phyloP scores from a whole-genome alignment of 2,888 invertebrate genomes.

The Lingula anatina region DNA sequence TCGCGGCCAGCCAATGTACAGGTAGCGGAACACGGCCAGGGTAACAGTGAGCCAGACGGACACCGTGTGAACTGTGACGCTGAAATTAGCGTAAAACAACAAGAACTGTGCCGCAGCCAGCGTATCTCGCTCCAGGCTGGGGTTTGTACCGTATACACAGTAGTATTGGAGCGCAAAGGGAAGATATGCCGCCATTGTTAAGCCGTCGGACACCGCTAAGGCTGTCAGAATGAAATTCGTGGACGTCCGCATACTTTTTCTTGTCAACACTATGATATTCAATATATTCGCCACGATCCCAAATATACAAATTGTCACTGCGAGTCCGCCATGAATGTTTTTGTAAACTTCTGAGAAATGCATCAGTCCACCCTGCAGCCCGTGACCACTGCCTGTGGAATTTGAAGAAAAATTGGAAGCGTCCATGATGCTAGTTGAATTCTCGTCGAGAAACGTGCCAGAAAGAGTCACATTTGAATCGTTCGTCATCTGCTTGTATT shows the following conservation, averaged over 20 bases:
- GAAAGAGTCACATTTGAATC: no score
- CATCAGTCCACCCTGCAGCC: no score
- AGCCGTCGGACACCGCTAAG: conserved; percentile 81
- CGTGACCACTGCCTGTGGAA: no score
- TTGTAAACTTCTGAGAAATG: no score
- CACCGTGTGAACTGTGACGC: conserved; percentile 82
- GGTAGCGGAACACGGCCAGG: conserved; percentile 86
- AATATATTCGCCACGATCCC: conserved; percentile 86
- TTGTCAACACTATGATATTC: conserved; percentile 84
- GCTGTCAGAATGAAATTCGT: conserved; percentile 84
- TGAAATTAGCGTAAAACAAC: conserved; percentile 79
- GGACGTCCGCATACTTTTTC: conserved; percentile 82
- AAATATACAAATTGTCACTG: conserved; percentile 80
- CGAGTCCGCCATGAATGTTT: conserved; percentile 74
- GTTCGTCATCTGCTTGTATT: no score
- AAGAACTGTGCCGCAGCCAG: conserved; percentile 47
- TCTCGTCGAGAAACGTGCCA: no score
- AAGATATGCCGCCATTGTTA: conserved; percentile 85
- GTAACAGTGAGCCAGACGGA: conserved; percentile 92
- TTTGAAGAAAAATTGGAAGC: no score
- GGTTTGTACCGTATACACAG: conserved; percentile 27
- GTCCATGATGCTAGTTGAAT: no score
- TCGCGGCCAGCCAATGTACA: conserved; percentile 61
- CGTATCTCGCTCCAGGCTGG: conserved; percentile 31
- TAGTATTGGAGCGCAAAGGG: conserved; percentile 74